Evolutionary conservation across 2,888 invertebrate species (phyloP).

Genomic region (Drosophila acutilabella): DNA sequence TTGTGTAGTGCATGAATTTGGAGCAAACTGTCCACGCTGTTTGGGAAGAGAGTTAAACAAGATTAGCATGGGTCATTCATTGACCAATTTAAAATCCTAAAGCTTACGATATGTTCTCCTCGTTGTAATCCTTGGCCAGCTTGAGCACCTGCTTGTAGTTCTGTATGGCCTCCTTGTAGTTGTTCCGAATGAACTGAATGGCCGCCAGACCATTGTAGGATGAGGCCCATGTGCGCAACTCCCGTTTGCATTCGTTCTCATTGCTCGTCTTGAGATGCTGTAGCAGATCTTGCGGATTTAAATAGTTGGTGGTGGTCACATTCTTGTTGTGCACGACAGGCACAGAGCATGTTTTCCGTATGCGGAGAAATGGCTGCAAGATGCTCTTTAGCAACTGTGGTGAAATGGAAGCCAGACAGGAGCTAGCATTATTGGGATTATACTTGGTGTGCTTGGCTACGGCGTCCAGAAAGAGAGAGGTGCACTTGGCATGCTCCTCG

Average conservation of each 20-base stretch:
- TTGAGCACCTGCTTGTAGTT: conserved; percentile 88
- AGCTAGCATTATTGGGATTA: conserved; percentile 30
- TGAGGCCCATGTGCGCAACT: conserved; percentile 87
- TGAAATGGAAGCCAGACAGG: conserved; percentile 85
- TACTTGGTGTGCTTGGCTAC: conserved; percentile 76
- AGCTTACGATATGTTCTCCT: conserved; percentile 72
- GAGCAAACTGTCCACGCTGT: conserved; percentile 88
- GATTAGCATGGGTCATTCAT: no score
- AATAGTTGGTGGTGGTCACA: conserved; percentile 82
- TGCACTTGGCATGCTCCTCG: conserved; percentile 87
- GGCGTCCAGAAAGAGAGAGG: conserved; percentile 85
- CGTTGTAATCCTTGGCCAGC: conserved; percentile 83
- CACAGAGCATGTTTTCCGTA: conserved; percentile 90
- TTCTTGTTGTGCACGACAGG: conserved; percentile 83
- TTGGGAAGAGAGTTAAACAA: conserved; percentile 2
- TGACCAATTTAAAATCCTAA: background rate
- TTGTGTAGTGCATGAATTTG: conserved; percentile 90
- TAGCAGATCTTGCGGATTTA: conserved; percentile 88
- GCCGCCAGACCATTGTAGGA: conserved; percentile 90
- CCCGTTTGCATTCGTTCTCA: conserved; percentile 87
- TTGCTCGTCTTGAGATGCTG: conserved; percentile 88
- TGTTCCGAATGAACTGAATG: conserved; percentile 86
- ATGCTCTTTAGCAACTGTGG: conserved; percentile 83
- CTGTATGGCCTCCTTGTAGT: conserved; percentile 87
- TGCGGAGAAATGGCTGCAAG: conserved; percentile 87